Percentiles rank a stretch among this genome's conserved stretches.
phyloP scores from a whole-genome alignment of 2,797 vertebrate genomes.

The Peromyscus nudipes region DNA sequence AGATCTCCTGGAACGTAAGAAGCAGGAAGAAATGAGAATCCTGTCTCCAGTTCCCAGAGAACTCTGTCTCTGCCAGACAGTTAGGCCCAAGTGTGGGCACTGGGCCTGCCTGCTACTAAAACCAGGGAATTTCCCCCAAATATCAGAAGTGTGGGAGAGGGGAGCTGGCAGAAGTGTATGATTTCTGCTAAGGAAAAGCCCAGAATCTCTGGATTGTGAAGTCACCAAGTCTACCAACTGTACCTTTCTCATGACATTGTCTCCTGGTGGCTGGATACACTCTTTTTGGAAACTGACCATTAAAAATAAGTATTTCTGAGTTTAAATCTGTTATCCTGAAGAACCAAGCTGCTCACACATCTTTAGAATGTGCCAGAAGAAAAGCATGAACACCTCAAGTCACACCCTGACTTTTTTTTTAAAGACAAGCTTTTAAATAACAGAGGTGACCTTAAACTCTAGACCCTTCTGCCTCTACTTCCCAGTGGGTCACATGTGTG shows the following conservation, averaged over 20 bases:
- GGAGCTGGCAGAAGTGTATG: conserved; percentile 3
- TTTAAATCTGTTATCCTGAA: conserved; percentile 23
- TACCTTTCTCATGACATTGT: not conserved
- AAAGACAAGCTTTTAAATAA: not conserved
- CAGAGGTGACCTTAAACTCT: not conserved
- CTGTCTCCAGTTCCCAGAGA: not conserved
- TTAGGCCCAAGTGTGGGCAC: not conserved
- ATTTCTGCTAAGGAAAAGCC: not conserved
- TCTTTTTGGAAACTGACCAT: not conserved
- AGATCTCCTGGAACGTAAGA: not conserved
- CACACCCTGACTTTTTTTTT: not conserved
- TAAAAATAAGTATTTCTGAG: conserved; percentile 59
- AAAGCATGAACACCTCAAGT: not conserved
- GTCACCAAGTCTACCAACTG: not conserved
- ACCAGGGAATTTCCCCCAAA: not conserved
- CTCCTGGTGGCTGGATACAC: not conserved
- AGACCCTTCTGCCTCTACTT: not conserved
- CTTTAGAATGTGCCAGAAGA: not conserved
- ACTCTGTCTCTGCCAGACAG: conserved; percentile 12
- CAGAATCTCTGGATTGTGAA: conserved; percentile 4
- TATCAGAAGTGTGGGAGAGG: not conserved
- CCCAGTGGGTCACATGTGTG: not conserved
- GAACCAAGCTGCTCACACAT: not conserved
- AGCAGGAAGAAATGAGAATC: conserved; percentile 22
- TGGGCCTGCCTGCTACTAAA: not conserved